These are phyloP conservation scores for Hydra vulgaris DNA, from an alignment of 30 jellyfish, hydroid and myxozoan genomes.

Conservation along the genomic window DNA sequence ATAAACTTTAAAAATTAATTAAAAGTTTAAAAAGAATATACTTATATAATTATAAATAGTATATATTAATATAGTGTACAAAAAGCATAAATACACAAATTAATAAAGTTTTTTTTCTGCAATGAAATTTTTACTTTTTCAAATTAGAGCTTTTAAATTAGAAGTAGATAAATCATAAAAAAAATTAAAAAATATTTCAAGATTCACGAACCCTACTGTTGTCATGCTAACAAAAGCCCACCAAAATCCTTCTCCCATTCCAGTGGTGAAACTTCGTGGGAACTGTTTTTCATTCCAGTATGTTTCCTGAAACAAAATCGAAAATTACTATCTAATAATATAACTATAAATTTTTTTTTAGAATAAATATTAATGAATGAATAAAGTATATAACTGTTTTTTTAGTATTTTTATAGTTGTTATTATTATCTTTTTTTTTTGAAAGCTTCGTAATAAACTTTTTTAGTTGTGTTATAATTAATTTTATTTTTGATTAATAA, in stretches of 20 bases:
- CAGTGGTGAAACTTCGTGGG: constrained; percentile 90
- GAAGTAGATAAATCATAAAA: not conserved
- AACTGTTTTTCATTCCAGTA: constrained; percentile 97
- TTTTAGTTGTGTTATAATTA: no score
- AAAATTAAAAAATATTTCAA: no score
- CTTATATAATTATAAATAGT: not conserved
- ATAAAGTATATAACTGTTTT: not conserved
- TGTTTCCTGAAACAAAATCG: constrained; percentile 65
- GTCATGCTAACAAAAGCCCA: constrained; percentile 99
- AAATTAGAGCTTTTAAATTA: no score
- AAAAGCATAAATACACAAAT: no score
- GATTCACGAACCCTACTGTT: constrained; percentile 75
- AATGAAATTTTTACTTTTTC: no score
- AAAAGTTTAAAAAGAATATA: not conserved
- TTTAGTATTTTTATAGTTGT: not conserved
- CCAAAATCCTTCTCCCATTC: constrained; percentile 92
- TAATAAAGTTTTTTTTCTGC: no score
- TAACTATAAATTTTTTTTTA: no score
- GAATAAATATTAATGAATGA: no score
- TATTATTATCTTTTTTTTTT: no score
- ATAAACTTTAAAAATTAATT: not conserved
- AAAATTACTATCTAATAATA: no score
- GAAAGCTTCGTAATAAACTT: no score
- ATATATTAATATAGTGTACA: not conserved
- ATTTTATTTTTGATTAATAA: no score